phyloP scores from a whole-genome alignment of 2,888 invertebrate genomes.

The Philaethria dido region DNA sequence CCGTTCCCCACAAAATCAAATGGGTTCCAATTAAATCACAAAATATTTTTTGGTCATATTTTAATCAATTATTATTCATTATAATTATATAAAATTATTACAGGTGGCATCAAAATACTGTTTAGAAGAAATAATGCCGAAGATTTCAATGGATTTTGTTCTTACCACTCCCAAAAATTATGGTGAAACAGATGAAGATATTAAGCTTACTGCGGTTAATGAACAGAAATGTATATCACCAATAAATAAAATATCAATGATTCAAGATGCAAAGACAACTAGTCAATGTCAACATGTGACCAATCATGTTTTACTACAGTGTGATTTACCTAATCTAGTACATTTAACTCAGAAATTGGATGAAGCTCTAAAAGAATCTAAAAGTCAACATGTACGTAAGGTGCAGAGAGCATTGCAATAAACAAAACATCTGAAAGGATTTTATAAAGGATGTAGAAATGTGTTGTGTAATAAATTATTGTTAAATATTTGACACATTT shows the following conservation, averaged over 20 bases:
- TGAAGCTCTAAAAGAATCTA: constrained; percentile 82
- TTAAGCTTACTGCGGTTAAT: constrained; percentile 9
- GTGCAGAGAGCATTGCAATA: constrained; percentile 75
- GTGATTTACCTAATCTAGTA: constrained; percentile 82
- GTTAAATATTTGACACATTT: too few relatives aligned
- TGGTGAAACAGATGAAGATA: constrained; percentile 52
- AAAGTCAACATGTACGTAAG: constrained; percentile 82
- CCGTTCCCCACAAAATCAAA: too few relatives aligned
- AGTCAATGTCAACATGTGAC: constrained; percentile 74
- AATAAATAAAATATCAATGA: constrained; percentile 56
- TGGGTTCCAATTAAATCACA: too few relatives aligned
- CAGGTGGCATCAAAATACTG: constrained; percentile 68
- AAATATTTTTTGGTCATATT: too few relatives aligned
- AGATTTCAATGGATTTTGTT: constrained; percentile 70
- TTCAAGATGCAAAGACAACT: constrained; percentile 71
- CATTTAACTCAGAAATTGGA: constrained; percentile 81
- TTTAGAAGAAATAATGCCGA: constrained; percentile 65
- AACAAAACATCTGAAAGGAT: not conserved
- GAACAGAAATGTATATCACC: constrained; percentile 40
- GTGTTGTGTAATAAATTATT: too few relatives aligned
- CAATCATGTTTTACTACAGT: constrained; percentile 73
- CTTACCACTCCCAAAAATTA: constrained; percentile 65
- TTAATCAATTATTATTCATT: constrained; percentile 46
- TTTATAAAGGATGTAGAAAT: not conserved
- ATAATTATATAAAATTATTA: constrained; percentile 7